Base-by-base conservation (phyloP, 2,888 invertebrate species). In the Cheilosia scutellata region DNA sequence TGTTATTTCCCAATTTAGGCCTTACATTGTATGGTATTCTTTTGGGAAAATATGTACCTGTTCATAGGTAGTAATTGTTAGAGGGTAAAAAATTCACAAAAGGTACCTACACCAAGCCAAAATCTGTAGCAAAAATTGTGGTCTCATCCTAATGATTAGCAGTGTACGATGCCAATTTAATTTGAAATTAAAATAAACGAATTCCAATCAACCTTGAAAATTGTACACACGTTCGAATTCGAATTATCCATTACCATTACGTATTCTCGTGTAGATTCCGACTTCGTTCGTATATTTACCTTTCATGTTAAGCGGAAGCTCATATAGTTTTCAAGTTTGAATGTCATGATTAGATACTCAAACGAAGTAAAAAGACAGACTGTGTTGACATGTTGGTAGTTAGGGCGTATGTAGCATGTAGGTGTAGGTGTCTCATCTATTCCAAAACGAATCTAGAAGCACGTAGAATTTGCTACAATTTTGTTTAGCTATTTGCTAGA, bases 151-250 rank as follows among this genome's bases (percentile, higher is more conserved):
- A 20, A 2, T 20, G 20, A 20, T 20, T 20, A 2, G 20, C 20
- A 20, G 20, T 20, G 3, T 11, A 37, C 37, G 11, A 37, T 37
- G 37, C 37, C 37, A 37, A 37, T 66, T 80, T 27, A 37, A 68
- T 75, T 68, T 68, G 7, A 53, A 66, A 40, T 25, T 40, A n/a
- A 37, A 13, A 53, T 40, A 20, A 5, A 44, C 40, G n/a, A 62
- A 49, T 53, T 42, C 57, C 68, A 44, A 82, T 71, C 58, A 71
- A 60, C 82, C 82, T 76, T 82, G 82, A 82, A 70, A 65, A 65
- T 20, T 60, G 47, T 71, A 71, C 76, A 76, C 76, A 76, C 63
- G 76, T 44, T 82, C 44, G 55, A 70, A 70, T 31, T 65, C 37
- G 49, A 70, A 70, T 44, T 65, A 82, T 76, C 42, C 70, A 76